phyloP scores from a whole-genome alignment of 1,140 invertebrate genomes.

The Ceratina japonica region DNA sequence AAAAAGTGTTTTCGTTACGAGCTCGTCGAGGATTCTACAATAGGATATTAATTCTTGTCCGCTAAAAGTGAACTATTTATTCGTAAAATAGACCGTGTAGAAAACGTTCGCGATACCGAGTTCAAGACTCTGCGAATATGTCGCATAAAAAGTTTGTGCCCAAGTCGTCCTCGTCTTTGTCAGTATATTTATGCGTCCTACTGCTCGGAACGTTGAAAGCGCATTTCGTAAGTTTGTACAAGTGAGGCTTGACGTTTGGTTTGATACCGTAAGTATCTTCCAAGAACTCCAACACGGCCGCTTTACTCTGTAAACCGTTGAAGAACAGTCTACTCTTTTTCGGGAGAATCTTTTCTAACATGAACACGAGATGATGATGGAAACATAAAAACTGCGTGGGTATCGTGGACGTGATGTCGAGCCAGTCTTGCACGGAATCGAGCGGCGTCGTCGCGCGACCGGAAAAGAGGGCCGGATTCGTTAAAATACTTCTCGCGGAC shows the following conservation, averaged over 20 bases:
- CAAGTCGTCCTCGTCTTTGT: conserved; percentile 33
- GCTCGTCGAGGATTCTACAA: neutral
- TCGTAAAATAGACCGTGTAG: too few relatives aligned
- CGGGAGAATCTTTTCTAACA: conserved; percentile 90
- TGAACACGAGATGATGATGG: conserved; percentile 96
- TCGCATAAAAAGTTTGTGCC: conserved; percentile 31
- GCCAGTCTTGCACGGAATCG: conserved; percentile 91
- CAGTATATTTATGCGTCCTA: conserved; percentile 5
- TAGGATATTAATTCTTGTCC: neutral
- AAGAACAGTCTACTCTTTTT: conserved; percentile 87
- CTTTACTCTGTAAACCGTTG: conserved; percentile 86
- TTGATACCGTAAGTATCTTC: conserved; percentile 78
- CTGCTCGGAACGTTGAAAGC: conserved; percentile 43
- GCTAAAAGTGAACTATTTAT: neutral
- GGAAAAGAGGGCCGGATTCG: conserved; percentile 94
- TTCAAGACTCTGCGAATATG: conserved; percentile 46
- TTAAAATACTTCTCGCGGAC: conserved; percentile 92
- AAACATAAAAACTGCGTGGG: conserved; percentile 86
- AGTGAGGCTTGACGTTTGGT: conserved; percentile 64
- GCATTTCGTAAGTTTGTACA: conserved; percentile 69
- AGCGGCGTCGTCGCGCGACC: conserved; percentile 85
- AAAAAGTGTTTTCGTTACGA: neutral
- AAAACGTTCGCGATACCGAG: too few relatives aligned
- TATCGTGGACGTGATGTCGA: conserved; percentile 83
- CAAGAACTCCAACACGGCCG: conserved; percentile 87